A percentile compares a stretch with the other conserved stretches of the same genome.
phyloP scores from a whole-genome alignment of 2,888 invertebrate species.

The Aphrophora alni region DNA sequence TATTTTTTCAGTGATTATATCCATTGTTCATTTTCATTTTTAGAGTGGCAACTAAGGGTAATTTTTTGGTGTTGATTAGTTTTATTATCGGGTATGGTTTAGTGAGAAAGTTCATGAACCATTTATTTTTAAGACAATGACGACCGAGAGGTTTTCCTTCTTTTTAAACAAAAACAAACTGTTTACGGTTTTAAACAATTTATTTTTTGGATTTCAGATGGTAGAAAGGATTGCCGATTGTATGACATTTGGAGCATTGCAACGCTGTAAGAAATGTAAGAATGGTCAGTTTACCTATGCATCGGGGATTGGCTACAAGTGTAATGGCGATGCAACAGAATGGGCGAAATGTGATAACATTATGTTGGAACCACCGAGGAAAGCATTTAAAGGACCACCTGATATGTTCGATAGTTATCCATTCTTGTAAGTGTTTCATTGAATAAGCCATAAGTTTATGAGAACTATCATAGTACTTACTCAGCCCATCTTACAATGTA shows the following conservation, averaged over 20 bases:
- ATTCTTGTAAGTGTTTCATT: slow-evolving; percentile 20
- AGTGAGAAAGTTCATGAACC: no score
- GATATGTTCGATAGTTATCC: slow-evolving; percentile 61
- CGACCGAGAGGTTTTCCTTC: no score
- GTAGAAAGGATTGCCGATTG: slow-evolving; percentile 81
- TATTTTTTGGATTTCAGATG: slow-evolving; percentile 62
- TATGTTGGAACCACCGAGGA: slow-evolving; percentile 75
- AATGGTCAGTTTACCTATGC: slow-evolving; percentile 72
- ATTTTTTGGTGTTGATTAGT: no score
- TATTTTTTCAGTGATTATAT: no score
- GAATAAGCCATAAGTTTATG: not conserved
- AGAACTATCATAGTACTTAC: no score
- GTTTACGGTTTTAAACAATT: no score
- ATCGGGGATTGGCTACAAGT: slow-evolving; percentile 79
- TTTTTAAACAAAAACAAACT: no score
- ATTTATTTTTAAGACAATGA: no score
- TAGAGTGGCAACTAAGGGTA: no score
- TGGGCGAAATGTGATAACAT: slow-evolving; percentile 87
- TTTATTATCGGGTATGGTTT: no score
- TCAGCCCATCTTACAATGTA: no score
- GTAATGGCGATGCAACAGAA: slow-evolving; percentile 81
- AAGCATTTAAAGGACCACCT: slow-evolving; percentile 71
- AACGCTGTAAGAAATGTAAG: slow-evolving; percentile 79
- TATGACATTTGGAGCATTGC: slow-evolving; percentile 86
- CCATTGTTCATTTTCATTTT: no score